Base-by-base conservation (phyloP, 2,888 invertebrate species). In the Athalia circularis region DNA sequence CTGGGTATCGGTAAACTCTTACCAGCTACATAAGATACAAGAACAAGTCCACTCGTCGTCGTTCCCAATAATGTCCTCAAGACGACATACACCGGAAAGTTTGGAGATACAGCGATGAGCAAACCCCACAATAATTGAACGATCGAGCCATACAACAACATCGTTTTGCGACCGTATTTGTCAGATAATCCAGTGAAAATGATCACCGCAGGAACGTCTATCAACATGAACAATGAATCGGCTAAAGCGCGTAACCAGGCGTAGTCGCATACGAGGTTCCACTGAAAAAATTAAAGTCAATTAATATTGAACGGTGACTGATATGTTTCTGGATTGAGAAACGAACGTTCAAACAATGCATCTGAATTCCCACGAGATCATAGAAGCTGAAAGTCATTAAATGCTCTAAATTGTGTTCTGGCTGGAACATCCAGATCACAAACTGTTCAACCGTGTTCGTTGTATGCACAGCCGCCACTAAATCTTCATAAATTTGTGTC, bases 1-100 rank as follows among this genome's bases (percentile, higher is more conserved):
- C 29, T 65, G 45, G 64, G 43, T 45, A 7, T 45, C 8, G 0
- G n/a, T 4, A 65, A 45, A 9, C 45, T 47, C 90, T 91, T 91
- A 93, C 95, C 95, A 83, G 95, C 94, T 68, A 95, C 95, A 88
- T 95, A 95, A 65, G 95, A 94, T 15, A 95, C 95, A 79, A 95
- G 91, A 86, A 95, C 95, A 7, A 95, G 94, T 1, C 95, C 95
- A 5, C 95, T 95, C 5, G 95, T 95, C 7, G 95, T 94, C 11
- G 94, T 93, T n/a, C 96, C 96, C 45, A 96, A 93, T 68, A 95
- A 87, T 79, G 94, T 89, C 81, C 95, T 91, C 59, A 94, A 92
- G 77, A 94, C 87, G 11, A 94, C 93, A 85, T 94, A 95, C 65
- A 92, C 93, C 85, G 93, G 92, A 87, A 94, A 94, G 83, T 95